Evolutionary conservation across 2,797 vertebrate species (phyloP).

Genomic region (Enteromius thamalakanensis): DNA sequence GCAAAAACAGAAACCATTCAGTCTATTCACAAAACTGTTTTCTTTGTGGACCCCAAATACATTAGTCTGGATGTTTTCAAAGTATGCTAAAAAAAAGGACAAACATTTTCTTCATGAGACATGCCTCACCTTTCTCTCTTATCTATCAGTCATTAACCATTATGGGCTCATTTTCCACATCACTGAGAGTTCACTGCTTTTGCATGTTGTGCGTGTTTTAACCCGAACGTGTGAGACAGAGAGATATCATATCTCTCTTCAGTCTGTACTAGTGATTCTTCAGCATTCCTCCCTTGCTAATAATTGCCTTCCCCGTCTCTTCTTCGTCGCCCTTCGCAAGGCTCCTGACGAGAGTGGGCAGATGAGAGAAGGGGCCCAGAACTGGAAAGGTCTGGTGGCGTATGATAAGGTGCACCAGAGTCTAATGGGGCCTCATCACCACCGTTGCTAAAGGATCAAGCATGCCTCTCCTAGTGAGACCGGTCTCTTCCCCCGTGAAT

Average conservation of each 20-base stretch:
- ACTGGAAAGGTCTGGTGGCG: no score
- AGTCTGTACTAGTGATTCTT: neutral
- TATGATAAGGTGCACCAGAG: no score
- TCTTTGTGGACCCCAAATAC: neutral
- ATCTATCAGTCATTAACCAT: conserved; percentile 27
- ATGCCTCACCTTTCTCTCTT: neutral
- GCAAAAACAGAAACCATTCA: neutral
- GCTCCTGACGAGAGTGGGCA: no score
- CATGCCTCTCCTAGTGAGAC: no score
- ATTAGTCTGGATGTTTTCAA: conserved; percentile 2
- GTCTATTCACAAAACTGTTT: neutral
- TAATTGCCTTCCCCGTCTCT: no score
- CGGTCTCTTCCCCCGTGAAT: no score
- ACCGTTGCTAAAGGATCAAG: no score
- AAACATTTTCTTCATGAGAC: neutral
- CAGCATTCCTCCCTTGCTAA: neutral
- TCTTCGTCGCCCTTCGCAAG: no score
- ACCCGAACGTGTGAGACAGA: neutral
- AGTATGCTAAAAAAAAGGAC: neutral
- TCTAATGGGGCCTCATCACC: no score
- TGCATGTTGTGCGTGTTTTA: neutral
- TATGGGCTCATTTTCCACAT: conserved; percentile 18
- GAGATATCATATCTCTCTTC: neutral
- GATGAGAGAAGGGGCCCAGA: no score
- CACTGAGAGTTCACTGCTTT: neutral